phyloP scores from a whole-genome alignment of 2,888 invertebrate species.

The Tetheella fluctuosa region DNA sequence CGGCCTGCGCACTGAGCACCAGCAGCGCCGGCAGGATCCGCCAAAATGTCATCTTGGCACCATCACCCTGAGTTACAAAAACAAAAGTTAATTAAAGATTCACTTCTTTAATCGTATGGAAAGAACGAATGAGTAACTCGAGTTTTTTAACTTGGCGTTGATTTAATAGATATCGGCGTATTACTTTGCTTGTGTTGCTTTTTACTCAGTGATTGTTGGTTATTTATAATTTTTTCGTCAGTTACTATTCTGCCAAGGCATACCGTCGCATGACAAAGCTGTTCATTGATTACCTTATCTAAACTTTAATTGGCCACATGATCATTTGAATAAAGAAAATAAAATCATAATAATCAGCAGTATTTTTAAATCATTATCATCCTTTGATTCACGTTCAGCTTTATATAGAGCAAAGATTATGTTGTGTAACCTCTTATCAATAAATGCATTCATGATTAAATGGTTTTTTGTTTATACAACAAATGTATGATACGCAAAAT shows the following conservation, averaged over 20 bases:
- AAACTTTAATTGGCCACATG: neutral
- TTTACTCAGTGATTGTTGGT: neutral
- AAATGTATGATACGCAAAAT: slow-evolving; percentile 24
- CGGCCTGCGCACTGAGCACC: slow-evolving; percentile 59
- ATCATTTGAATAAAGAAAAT: neutral
- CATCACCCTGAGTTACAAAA: slow-evolving; percentile 68
- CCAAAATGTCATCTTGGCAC: slow-evolving; percentile 74
- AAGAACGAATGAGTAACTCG: too few species aligned
- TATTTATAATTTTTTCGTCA: too few species aligned
- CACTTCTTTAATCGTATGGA: too few species aligned
- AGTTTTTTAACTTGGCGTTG: too few species aligned
- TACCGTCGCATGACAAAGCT: neutral
- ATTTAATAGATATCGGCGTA: too few species aligned
- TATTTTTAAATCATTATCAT: slow-evolving; percentile 9
- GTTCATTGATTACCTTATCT: neutral
- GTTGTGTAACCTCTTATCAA: slow-evolving; percentile 30
- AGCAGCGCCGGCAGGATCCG: slow-evolving; percentile 56
- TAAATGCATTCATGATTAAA: slow-evolving; percentile 33
- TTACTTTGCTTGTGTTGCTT: too few species aligned
- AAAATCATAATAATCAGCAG: neutral
- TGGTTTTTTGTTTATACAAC: slow-evolving; percentile 32
- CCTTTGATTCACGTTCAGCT: slow-evolving; percentile 16
- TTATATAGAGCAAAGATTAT: slow-evolving; percentile 38
- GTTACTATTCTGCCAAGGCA: too few species aligned
- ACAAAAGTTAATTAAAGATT: too few species aligned